Percentiles rank a stretch among this genome's conserved stretches.
These are phyloP conservation scores for Cephus runcator DNA, from an alignment of 2,888 invertebrate genomes.

Conservation along the genomic window DNA sequence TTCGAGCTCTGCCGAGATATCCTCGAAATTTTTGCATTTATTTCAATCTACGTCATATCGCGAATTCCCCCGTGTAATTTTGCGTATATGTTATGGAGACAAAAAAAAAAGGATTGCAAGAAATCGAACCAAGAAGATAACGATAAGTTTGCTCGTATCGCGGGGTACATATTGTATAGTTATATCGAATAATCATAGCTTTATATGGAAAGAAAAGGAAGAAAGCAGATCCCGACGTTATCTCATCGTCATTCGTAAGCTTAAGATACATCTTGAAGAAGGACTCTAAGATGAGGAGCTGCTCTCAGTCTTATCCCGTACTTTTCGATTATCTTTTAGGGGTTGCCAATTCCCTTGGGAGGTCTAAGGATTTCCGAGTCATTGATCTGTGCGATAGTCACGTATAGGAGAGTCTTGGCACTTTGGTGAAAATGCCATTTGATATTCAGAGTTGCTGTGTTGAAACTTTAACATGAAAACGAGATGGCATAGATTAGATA, in stretches of 20 bases:
- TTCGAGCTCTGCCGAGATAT: no score
- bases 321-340: not conserved
- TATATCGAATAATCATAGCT: not conserved
- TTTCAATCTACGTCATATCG: not conserved
- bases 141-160: not conserved
- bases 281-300: not conserved
- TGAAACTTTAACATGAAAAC: not conserved
- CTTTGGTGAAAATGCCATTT: not conserved
- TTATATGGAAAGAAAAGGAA: no score
- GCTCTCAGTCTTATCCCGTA: not conserved
- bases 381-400: not conserved
- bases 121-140: not conserved
- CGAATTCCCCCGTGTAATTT: not conserved
- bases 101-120: no score
- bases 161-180: not conserved
- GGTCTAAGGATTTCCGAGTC: not conserved
- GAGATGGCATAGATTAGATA: not conserved
- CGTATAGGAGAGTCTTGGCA: not conserved
- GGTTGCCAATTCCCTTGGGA: not conserved
- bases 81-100: no score
- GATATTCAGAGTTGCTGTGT: not conserved
- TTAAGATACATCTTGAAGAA: not conserved
- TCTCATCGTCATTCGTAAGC: not conserved
- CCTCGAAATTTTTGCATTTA: no score
- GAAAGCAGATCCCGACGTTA: not conserved